Percentiles rank a stretch among this genome's conserved stretches.
phyloP scores from a whole-genome alignment of 2,888 invertebrate species.

The Therioaphis trifolii region DNA sequence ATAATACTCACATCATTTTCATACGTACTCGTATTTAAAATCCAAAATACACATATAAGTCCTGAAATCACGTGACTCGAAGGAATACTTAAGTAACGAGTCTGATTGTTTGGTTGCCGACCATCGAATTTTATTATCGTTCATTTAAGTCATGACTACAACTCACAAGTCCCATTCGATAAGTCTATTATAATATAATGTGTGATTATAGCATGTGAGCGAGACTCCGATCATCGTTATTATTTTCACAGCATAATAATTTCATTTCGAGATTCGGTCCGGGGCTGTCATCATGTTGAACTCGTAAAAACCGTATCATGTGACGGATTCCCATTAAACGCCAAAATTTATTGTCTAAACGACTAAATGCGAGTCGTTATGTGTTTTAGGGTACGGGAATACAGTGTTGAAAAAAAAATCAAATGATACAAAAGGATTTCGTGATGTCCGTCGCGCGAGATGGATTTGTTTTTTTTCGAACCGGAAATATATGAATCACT shows the following conservation, averaged over 20 bases:
- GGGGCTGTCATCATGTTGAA: constrained; percentile 51
- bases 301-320: constrained; percentile 44
- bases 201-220: constrained; percentile 45
- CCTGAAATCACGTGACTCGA: not conserved
- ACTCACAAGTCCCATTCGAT: constrained; percentile 23
- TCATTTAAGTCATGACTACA: not conserved
- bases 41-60: constrained; percentile 8
- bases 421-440: not conserved
- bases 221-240: constrained; percentile 35
- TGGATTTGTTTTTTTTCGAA: constrained; percentile 48
- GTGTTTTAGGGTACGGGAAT: not conserved
- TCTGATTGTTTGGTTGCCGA: not conserved
- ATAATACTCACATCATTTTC: not conserved
- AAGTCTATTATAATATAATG: not conserved
- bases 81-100: not conserved
- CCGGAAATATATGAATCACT: constrained; percentile 15
- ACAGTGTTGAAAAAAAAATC: not conserved
- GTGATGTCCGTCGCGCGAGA: constrained; percentile 47
- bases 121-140: constrained; percentile 13
- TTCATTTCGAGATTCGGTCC: constrained; percentile 39
- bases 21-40: not conserved
- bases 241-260: constrained; percentile 42
- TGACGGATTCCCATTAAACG: constrained; percentile 57
- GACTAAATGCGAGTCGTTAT: not conserved
- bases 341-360: constrained; percentile 44